phyloP scores from a whole-genome alignment of 2,113 vertebrate species.

The Saccopteryx leptura region DNA sequence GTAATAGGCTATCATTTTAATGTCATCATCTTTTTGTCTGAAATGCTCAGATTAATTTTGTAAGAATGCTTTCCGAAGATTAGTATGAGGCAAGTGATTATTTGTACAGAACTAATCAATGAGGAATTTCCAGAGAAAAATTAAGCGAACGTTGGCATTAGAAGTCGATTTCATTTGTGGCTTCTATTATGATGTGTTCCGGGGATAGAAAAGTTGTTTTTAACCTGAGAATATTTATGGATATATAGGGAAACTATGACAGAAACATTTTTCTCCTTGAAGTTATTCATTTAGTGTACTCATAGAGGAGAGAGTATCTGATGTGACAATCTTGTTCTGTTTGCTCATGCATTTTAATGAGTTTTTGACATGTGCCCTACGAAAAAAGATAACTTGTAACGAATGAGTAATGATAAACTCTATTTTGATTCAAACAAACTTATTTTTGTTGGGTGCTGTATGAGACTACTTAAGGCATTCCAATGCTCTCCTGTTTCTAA shows the following conservation, averaged over 20 bases:
- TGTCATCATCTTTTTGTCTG: neutral
- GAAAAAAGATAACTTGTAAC: neutral
- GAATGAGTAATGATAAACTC: constrained; percentile 41
- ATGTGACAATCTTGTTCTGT: constrained; percentile 42
- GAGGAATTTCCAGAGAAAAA: neutral
- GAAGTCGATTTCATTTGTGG: constrained; percentile 21
- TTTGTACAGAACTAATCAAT: neutral
- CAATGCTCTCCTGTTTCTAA: neutral
- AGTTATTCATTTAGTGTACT: constrained; percentile 32
- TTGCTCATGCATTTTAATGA: constrained; percentile 68
- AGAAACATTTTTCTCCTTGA: constrained; percentile 26
- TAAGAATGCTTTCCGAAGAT: neutral
- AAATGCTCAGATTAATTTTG: constrained; percentile 12
- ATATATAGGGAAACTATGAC: constrained; percentile 25
- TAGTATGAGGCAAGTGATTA: neutral
- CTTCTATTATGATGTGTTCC: constrained; percentile 5
- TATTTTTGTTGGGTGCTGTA: neutral
- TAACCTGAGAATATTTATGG: constrained; percentile 22
- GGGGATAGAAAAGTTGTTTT: constrained; percentile 6
- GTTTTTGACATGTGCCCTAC: constrained; percentile 33
- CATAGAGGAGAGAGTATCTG: constrained; percentile 21
- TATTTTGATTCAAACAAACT: constrained; percentile 15
- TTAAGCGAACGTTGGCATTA: neutral
- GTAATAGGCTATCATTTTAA: neutral
- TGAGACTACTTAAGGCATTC: neutral